A percentile compares a stretch with the other conserved stretches of the same genome.
These are phyloP conservation scores for Oreochromis niloticus DNA, from an alignment of 2,113 vertebrate genomes.

Conservation along the genomic window DNA sequence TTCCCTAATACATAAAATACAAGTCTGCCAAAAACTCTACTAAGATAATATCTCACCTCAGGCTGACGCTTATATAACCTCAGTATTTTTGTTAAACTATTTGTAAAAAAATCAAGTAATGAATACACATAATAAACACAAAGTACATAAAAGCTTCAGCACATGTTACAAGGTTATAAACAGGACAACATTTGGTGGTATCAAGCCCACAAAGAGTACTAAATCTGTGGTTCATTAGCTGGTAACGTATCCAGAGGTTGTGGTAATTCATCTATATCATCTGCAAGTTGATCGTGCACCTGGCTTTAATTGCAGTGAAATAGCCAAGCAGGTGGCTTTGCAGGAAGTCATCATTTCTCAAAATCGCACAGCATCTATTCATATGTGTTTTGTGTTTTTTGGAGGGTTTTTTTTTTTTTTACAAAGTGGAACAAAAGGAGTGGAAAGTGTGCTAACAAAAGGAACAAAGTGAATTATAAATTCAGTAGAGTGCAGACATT, in stretches of 20 bases:
- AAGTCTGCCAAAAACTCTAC: not conserved
- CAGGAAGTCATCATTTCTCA: not conserved
- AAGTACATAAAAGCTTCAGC: not conserved
- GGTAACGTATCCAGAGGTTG: not conserved
- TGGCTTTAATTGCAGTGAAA: constrained; percentile 3
- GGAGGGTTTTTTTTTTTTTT: not conserved
- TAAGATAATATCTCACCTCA: not conserved
- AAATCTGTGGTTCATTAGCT: not conserved
- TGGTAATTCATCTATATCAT: not conserved
- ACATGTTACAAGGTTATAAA: not conserved
- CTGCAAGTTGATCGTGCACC: not conserved
- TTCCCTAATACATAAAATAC: not conserved
- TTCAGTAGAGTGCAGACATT: not conserved
- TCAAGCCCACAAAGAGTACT: not conserved
- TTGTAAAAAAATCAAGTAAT: not conserved
- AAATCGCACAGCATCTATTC: not conserved
- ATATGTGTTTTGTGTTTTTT: not conserved
- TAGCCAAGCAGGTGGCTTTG: constrained; percentile 1
- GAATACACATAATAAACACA: not conserved
- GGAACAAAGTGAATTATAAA: not conserved
- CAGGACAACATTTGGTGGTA: not conserved
- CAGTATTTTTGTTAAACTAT: not conserved
- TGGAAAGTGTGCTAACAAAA: not conserved
- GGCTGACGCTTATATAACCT: not conserved
- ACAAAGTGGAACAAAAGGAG: not conserved